phyloP scores from a whole-genome alignment of 2,888 invertebrate genomes.

The Drosophila lacicola region DNA sequence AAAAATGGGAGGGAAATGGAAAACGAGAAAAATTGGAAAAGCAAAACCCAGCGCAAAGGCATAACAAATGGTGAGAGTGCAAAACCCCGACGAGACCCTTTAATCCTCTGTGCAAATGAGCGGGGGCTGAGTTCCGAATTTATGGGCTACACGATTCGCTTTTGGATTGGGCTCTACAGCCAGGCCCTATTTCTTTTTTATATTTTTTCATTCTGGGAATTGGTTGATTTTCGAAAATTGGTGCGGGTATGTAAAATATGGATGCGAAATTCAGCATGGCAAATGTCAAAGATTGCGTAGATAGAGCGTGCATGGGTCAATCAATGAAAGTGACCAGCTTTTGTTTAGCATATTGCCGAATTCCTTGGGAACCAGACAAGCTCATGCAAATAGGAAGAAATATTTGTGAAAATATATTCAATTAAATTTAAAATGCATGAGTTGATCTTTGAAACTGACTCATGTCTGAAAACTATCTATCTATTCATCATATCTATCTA shows the following conservation, averaged over 20 bases:
- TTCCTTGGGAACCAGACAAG: not conserved
- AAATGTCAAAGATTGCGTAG: slow-evolving; percentile 49
- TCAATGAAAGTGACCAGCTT: slow-evolving; percentile 51
- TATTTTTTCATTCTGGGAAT: slow-evolving; percentile 17
- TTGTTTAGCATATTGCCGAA: slow-evolving; percentile 7
- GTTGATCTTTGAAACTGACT: too few relatives aligned
- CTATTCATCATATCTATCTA: too few relatives aligned
- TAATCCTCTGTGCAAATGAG: slow-evolving; percentile 78
- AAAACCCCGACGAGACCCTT: slow-evolving; percentile 79
- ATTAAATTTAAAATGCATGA: too few relatives aligned
- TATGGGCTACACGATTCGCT: slow-evolving; percentile 62
- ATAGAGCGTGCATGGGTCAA: slow-evolving; percentile 36
- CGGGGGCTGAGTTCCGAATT: slow-evolving; percentile 59
- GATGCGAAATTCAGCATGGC: slow-evolving; percentile 39
- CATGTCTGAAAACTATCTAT: too few relatives aligned
- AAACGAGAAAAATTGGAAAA: slow-evolving; percentile 53
- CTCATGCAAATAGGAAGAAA: too few relatives aligned
- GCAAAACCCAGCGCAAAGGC: slow-evolving; percentile 69
- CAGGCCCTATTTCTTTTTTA: not conserved
- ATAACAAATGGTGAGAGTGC: slow-evolving; percentile 62
- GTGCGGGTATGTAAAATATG: slow-evolving; percentile 46
- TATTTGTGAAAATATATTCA: too few relatives aligned
- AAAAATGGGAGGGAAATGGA: slow-evolving; percentile 24
- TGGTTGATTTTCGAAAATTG: slow-evolving; percentile 31
- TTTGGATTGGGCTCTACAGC: slow-evolving; percentile 22